These are phyloP conservation scores for Ctenodactylus gundi DNA, from an alignment of 2,113 vertebrate genomes.

Conservation along the genomic window DNA sequence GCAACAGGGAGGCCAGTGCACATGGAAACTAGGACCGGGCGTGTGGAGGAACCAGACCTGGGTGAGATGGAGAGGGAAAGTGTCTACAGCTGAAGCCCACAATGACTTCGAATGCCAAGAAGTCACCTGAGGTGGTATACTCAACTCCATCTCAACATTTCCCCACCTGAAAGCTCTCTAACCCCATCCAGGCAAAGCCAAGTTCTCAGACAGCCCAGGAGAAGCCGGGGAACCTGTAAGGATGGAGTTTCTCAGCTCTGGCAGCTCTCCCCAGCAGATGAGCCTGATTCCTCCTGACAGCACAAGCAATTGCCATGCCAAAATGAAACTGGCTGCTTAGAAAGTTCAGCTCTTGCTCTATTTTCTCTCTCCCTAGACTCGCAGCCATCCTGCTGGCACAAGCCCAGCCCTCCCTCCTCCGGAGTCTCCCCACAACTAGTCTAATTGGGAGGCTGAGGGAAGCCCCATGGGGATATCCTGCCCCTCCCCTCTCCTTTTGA, in stretches of 20 bases:
- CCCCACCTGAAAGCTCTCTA: not conserved
- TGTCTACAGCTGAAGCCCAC: not conserved
- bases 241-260: not conserved
- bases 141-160: not conserved
- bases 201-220: not conserved
- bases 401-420: slow-evolving; percentile 65
- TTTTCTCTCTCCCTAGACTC: slow-evolving; percentile 58
- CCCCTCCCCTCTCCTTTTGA: slow-evolving; percentile 46
- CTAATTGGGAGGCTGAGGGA: slow-evolving; percentile 71
- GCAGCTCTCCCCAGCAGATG: not conserved
- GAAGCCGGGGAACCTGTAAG: not conserved
- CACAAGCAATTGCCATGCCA: slow-evolving; percentile 25
- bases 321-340: slow-evolving; percentile 59
- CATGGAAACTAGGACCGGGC: not conserved
- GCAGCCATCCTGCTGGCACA: slow-evolving; percentile 55
- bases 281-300: slow-evolving; percentile 69
- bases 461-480: slow-evolving; percentile 54
- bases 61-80: not conserved
- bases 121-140: not conserved
- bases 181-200: not conserved
- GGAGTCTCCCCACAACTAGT: slow-evolving; percentile 59
- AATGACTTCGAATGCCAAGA: not conserved
- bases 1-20: not conserved
- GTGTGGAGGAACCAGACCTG: rapidly evolving
- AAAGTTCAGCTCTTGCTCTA: slow-evolving; percentile 64